phyloP scores from a whole-genome alignment of 2,113 vertebrate species.

The Vulpes vulpes region DNA sequence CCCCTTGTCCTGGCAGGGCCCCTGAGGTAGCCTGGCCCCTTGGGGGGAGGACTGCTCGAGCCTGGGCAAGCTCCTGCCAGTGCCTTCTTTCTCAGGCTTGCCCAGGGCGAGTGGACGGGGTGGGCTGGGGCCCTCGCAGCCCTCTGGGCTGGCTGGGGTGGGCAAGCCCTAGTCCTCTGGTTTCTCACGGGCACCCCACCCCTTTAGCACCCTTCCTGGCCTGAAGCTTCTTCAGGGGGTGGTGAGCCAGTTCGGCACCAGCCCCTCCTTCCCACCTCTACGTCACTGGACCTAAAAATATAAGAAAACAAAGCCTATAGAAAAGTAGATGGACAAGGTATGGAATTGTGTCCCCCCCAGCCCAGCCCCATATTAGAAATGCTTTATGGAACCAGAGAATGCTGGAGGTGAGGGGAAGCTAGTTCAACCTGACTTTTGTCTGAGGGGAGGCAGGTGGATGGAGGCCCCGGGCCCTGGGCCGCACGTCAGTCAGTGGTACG shows the following conservation, averaged over 20 bases:
- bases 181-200: neutral
- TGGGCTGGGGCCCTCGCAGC: neutral
- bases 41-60: neutral
- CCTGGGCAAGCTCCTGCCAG: neutral
- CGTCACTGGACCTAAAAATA: neutral
- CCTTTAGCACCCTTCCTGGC: neutral
- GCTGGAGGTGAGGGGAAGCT: neutral
- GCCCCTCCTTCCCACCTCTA: too few species aligned
- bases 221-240: neutral
- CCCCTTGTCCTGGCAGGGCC: neutral
- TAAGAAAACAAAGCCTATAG: neutral
- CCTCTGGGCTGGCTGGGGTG: too few species aligned
- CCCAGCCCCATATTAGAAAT: neutral
- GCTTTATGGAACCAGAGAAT: neutral
- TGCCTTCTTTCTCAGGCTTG: too few species aligned
- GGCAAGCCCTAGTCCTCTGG: too few species aligned
- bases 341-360: neutral
- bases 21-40: neutral
- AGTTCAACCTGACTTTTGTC: neutral
- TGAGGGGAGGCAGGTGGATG: neutral
- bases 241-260: neutral
- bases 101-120: neutral
- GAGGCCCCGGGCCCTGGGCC: rapidly evolving
- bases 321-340: neutral
- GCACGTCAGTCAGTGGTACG: rapidly evolving